Base-by-base conservation (phyloP, 2,888 invertebrate genomes). In the Latrodectus elegans region DNA sequence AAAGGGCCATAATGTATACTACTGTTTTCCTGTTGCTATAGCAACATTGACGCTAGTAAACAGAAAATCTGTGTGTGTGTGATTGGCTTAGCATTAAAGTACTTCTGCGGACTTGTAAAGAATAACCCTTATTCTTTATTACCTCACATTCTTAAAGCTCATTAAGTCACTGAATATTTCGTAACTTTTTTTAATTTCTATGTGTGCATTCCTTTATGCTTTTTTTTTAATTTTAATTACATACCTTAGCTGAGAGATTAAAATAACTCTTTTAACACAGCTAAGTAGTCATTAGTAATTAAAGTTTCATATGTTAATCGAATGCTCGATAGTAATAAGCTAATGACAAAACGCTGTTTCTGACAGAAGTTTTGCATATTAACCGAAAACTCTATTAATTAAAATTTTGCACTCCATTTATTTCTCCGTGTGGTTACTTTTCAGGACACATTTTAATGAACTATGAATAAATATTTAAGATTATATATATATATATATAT, bases 201-300 rank as follows among this genome's bases (percentile, higher is more conserved):
- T 26, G 15, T 52, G 22, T 4, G 67, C 73, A 67, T 72, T 80
- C 55, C 68, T 70, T 70, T 70, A 4, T 67, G 53, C 15, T 26
- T 70, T n/a, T 67, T 67, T 65, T 67, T 77, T 77, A n/a, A 67
- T 17, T 78, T 78, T 70, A 78, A 78, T 78, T 52, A 67, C 26
- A 22, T 38, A 22, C 51, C 67, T 67, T 4, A 15, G 52, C 53
- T 51, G 22, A 71, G 60, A 71, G 64, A 80, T 80, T 80, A 80
- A 80, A 80, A 72, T 80, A 80, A 79, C 79, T 79, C 79, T 71
- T 79, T 71, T 79, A 79, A 80, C 80, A 80, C 80, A 71, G 64
- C 64, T 80, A 80, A 80, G 80, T 60, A 80, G 79, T 80, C 72
- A 80, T 80, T 80, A 80, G 79, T 60, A 79, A 71, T 79, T 77